A percentile compares a stretch with the other conserved stretches of the same genome.
These are phyloP conservation scores for Callithrix jacchus DNA, from an alignment of 2,113 vertebrate species.

Conservation along the genomic window DNA sequence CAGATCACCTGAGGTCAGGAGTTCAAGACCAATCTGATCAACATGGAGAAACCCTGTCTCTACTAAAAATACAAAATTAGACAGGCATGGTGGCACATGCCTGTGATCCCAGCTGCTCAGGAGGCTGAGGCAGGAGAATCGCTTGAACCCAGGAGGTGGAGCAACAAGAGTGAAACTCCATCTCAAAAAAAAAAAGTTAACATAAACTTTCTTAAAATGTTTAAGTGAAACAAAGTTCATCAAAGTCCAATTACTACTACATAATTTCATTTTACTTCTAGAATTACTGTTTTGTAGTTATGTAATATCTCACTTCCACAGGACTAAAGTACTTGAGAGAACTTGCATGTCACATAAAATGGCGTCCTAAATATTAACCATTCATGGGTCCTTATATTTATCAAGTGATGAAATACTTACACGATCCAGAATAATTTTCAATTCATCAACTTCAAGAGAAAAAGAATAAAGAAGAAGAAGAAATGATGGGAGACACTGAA, in stretches of 20 bases:
- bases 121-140: too few relatives aligned
- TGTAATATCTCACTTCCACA: background rate
- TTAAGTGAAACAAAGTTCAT: conserved; percentile 2
- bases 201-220: background rate
- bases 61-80: too few relatives aligned
- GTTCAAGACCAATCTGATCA: too few relatives aligned
- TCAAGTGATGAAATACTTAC: background rate
- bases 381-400: background rate
- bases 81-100: too few relatives aligned
- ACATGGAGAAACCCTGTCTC: too few relatives aligned
- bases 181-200: too few relatives aligned
- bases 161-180: too few relatives aligned
- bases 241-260: background rate
- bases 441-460: background rate
- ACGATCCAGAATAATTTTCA: background rate
- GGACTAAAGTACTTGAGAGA: background rate
- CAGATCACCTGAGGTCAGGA: too few relatives aligned
- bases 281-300: background rate
- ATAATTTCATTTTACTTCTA: conserved; percentile 14
- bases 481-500: background rate
- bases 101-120: too few relatives aligned
- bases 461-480: background rate
- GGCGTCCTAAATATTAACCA: background rate
- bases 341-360: background rate
- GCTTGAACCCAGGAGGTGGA: too few relatives aligned